Evolutionary conservation across 2,113 vertebrate genomes (phyloP).

Genomic region (Grus americana): DNA sequence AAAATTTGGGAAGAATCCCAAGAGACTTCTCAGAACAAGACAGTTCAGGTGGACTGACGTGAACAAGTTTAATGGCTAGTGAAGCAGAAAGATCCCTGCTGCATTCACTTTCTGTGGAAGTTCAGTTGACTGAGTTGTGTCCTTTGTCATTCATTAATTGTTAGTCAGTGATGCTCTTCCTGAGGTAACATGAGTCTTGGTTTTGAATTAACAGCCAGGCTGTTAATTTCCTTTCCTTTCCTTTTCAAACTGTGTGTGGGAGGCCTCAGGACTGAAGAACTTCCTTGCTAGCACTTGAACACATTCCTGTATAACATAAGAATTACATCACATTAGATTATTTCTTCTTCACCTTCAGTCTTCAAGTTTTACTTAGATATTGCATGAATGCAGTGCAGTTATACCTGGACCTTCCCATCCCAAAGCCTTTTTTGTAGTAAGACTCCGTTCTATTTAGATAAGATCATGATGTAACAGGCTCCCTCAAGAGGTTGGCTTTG

Average conservation of each 20-base stretch:
- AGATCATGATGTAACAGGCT: background rate
- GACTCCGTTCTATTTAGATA: background rate
- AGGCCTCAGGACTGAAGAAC: background rate
- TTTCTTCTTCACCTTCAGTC: background rate
- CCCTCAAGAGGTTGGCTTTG: background rate
- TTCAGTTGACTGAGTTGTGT: background rate
- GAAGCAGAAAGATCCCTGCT: background rate
- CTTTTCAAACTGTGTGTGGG: background rate
- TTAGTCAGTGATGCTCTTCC: background rate
- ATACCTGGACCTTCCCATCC: background rate
- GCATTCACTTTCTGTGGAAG: background rate
- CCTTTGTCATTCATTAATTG: background rate
- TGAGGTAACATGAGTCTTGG: background rate
- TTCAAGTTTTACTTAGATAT: background rate
- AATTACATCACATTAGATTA: accelerated
- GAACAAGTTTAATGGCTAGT: background rate
- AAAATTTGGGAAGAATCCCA: background rate
- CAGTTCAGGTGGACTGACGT: background rate
- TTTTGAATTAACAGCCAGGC: background rate
- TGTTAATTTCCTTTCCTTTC: background rate
- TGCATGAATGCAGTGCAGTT: background rate
- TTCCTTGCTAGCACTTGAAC: background rate
- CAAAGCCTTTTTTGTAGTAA: background rate
- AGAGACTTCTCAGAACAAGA: background rate
- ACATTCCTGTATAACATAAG: background rate